Evolutionary conservation across 2,113 vertebrate genomes (phyloP), one percentile per base, ranked within the genome.

Genomic region (Uropsilus gracilis): DNA sequence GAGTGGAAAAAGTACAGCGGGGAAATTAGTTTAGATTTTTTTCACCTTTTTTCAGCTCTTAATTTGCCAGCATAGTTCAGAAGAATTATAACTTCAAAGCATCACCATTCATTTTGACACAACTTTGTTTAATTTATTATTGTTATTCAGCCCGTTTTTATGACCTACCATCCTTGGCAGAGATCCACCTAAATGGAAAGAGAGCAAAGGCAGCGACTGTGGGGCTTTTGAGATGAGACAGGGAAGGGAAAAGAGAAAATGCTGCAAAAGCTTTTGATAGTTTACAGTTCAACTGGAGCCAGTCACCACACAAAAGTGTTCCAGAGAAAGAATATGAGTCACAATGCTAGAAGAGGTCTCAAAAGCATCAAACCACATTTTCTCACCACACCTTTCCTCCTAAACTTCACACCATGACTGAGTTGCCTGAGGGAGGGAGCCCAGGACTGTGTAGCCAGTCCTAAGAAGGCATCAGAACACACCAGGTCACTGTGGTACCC

Each of bases 1-100:
- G 37, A 30, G 34, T 32, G 48, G 48, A 57, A 26, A 68, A 85
- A 44, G 10, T 14, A 10, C 12, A 8, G 76, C 5, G 0, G 2
- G 34, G 59, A 59, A 87, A 46, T 57, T 48, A 0, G 46, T 82
- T 78, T 63, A 13, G 71, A 44, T 7, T 64, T 59, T 80, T 69
- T 44, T 34, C 46, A 53, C 48, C 42, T 71, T 64, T 46, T 32
- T 68, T 34, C 34, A 48, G 32, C 68, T 81, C 9, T 73, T 48
- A 63, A 32, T 73, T 78, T 78, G 53, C 69, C 80, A 84, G 26
- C n/a, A 66, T 63, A 75, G 9, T 81, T 92, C 63, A 59, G 50
- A 83, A 71, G 44, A 77, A 61, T 69, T 46, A n/a, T 28, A 85
- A 57, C 39, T 86, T 57, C 34, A 34, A 73, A 96, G 39, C n/a